These are phyloP conservation scores for Tachysurus fulvidraco DNA, from an alignment of 2,113 vertebrate species.

Conservation along the genomic window DNA sequence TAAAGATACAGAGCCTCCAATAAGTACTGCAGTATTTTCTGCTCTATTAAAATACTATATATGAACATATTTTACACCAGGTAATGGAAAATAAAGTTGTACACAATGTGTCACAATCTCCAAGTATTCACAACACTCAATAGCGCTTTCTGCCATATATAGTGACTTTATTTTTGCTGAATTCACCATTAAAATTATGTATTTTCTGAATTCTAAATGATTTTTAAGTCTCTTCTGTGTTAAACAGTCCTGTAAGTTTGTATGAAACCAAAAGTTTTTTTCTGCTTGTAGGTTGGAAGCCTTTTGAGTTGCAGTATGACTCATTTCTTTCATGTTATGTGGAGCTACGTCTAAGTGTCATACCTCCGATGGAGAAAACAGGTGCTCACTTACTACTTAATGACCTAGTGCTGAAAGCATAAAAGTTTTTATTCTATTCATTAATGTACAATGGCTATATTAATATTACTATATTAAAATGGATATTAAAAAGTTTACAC, in stretches of 20 bases:
- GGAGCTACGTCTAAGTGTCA: background rate
- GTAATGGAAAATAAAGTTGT: background rate
- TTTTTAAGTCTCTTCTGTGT: too few relatives aligned
- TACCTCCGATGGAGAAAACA: constrained; percentile 42
- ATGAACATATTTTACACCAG: background rate
- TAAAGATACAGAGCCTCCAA: background rate
- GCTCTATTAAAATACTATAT: background rate
- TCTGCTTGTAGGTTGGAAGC: constrained; percentile 27
- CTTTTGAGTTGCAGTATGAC: constrained; percentile 1
- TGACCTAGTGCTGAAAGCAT: background rate
- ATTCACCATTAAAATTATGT: background rate
- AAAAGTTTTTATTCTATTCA: background rate
- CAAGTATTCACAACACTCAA: background rate
- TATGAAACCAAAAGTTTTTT: background rate
- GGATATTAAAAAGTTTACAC: too few relatives aligned
- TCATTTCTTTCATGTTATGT: constrained; percentile 29
- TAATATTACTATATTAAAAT: too few relatives aligned
- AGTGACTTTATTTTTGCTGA: background rate
- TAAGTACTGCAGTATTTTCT: background rate
- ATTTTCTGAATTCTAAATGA: background rate
- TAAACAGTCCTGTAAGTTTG: background rate
- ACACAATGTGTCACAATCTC: background rate
- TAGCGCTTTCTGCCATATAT: constrained; percentile 16
- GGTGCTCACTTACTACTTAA: constrained; percentile 3
- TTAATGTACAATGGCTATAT: too few relatives aligned